Percentiles rank a stretch among this genome's conserved stretches.
Evolutionary conservation across 2,888 invertebrate genomes (phyloP).

Genomic region (Diarsia dahlii): DNA sequence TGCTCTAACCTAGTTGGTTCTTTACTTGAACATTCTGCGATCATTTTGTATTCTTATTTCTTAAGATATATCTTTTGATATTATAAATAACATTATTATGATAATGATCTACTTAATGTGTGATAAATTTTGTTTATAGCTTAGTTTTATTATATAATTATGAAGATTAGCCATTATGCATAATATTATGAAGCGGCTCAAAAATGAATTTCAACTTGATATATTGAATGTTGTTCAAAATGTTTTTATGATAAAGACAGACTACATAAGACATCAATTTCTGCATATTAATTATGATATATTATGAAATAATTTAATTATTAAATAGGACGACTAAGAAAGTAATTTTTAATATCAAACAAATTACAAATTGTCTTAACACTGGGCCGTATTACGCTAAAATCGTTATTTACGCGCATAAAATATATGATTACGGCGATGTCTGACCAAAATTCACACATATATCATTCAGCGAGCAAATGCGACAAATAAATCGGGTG

Average conservation of each 20-base stretch:
- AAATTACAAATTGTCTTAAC: slow-evolving; percentile 33
- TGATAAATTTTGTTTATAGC: slow-evolving; percentile 51
- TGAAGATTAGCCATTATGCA: slow-evolving; percentile 44
- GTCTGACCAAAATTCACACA: slow-evolving; percentile 83
- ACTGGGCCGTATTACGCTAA: slow-evolving; percentile 41
- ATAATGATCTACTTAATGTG: slow-evolving; percentile 45
- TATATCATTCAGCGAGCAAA: slow-evolving; percentile 82
- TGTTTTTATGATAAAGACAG: not conserved
- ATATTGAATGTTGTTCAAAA: slow-evolving; percentile 30
- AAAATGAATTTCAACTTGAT: slow-evolving; percentile 29
- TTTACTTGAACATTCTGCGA: not conserved
- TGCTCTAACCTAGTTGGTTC: slow-evolving; percentile 2
- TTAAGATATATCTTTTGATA: not conserved
- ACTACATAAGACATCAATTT: not conserved
- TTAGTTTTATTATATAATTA: slow-evolving; percentile 56
- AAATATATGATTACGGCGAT: slow-evolving; percentile 69
- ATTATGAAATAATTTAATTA: not conserved
- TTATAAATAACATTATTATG: slow-evolving; percentile 28
- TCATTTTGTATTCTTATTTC: not conserved
- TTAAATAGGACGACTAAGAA: not conserved
- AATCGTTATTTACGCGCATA: slow-evolving; percentile 67
- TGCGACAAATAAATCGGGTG: slow-evolving; percentile 86
- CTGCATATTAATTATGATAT: not conserved
- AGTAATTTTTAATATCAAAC: slow-evolving; percentile 8
- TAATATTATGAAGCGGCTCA: slow-evolving; percentile 33